Percentiles rank a stretch among this genome's conserved stretches.
These are phyloP conservation scores for Epizoanthus stellaris DNA, from an alignment of 92 coral and sea anemone genomes.

Conservation along the genomic window DNA sequence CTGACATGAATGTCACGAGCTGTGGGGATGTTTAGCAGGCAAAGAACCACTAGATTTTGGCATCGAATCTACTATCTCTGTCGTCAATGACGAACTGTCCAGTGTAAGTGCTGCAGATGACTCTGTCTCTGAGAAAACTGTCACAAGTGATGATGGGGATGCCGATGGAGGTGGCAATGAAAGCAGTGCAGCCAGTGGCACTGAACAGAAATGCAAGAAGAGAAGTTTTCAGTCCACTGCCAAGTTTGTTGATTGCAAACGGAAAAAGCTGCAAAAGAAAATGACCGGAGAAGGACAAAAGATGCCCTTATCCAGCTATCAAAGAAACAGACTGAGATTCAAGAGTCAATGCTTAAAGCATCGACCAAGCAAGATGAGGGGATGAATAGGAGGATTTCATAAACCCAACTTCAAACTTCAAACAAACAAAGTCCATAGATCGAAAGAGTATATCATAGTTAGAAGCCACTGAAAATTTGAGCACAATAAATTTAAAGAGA, in stretches of 20 bases:
- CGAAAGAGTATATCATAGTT: no score
- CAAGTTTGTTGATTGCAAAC: constrained; percentile 22
- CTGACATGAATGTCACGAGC: no score
- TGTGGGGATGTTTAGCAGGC: constrained; percentile 43
- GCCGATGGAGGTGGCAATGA: neutral
- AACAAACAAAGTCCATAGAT: no score
- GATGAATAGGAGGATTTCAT: no score
- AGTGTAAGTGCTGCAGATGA: constrained; percentile 11
- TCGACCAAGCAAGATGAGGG: constrained; percentile 51
- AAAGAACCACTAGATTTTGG: constrained; percentile 42
- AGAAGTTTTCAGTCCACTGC: constrained; percentile 16
- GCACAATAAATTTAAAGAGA: no score
- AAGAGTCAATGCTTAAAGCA: constrained; percentile 47
- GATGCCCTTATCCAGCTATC: constrained; percentile 46
- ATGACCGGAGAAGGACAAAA: constrained; percentile 33
- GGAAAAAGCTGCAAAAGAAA: constrained; percentile 40
- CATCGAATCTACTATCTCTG: constrained; percentile 2
- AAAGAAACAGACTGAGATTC: constrained; percentile 34
- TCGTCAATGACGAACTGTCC: constrained; percentile 4
- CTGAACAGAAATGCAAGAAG: constrained; percentile 5
- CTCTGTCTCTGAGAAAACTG: neutral
- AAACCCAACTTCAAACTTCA: no score
- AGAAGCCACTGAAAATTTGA: no score
- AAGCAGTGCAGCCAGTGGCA: constrained; percentile 1
- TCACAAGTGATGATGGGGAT: constrained; percentile 5